phyloP scores from a whole-genome alignment of 2,113 vertebrate genomes.

The Hydrolagus affinis region DNA sequence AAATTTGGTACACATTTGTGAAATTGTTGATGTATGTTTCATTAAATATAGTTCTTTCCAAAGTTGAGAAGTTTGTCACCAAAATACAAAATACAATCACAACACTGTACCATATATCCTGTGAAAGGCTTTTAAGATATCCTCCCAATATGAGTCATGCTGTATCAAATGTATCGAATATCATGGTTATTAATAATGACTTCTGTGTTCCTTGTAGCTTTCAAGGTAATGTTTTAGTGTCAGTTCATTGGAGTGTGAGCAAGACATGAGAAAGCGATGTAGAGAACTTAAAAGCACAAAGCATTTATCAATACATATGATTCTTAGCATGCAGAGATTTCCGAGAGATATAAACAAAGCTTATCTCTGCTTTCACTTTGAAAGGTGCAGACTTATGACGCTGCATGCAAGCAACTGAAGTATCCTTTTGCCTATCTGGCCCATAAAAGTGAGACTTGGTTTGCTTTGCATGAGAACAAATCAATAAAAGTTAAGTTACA shows the following conservation, averaged over 20 bases:
- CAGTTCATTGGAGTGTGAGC: too few relatives aligned
- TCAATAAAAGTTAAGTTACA: conserved; percentile 79
- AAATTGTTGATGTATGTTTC: not conserved
- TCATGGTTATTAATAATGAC: too few relatives aligned
- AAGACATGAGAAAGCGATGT: not conserved
- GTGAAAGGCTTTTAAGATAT: too few relatives aligned
- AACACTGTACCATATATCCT: too few relatives aligned
- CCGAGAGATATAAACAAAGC: conserved; percentile 72
- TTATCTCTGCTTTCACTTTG: conserved; percentile 78
- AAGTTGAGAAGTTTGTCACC: not conserved
- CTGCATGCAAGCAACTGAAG: conserved; percentile 71
- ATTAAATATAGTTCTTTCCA: not conserved
- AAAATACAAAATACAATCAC: too few relatives aligned
- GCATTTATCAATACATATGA: not conserved
- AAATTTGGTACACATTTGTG: not conserved
- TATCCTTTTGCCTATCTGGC: conserved; percentile 72
- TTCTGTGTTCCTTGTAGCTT: not conserved
- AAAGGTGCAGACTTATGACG: conserved; percentile 64
- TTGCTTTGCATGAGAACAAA: conserved; percentile 83
- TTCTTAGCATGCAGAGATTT: conserved; percentile 61
- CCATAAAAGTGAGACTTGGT: conserved; percentile 78
- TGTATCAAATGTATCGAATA: too few relatives aligned
- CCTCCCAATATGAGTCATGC: too few relatives aligned
- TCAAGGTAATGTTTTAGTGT: not conserved
- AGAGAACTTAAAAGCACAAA: not conserved